These are phyloP conservation scores for Tachycineta bicolor DNA, from an alignment of 2,113 vertebrate species.

Conservation along the genomic window DNA sequence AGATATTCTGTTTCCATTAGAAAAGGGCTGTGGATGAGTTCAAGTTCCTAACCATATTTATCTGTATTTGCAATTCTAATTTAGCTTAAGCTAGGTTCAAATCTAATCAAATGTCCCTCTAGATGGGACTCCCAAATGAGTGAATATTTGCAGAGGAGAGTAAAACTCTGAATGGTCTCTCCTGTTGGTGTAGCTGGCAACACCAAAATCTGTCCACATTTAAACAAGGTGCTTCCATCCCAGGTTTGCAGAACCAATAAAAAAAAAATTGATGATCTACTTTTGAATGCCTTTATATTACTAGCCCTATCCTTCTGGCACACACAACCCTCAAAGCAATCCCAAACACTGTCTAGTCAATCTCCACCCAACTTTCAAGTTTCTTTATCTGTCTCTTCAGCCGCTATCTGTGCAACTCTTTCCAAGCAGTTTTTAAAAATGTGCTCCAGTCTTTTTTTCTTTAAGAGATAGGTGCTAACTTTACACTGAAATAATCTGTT, in stretches of 20 bases:
- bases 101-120: not conserved
- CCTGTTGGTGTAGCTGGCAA: not conserved
- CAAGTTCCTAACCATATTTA: not conserved
- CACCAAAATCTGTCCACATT: not conserved
- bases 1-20: not conserved
- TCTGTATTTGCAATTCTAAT: not conserved
- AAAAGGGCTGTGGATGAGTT: not conserved
- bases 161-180: not conserved
- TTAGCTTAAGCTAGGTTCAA: not conserved
- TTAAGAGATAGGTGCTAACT: not conserved
- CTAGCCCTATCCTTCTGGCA: not conserved
- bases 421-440: not conserved
- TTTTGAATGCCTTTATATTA: not conserved
- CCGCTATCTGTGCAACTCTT: not conserved
- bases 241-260: not conserved
- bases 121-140: not conserved
- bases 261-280: not conserved
- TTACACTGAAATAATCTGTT: not conserved
- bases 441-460: accelerated
- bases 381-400: not conserved
- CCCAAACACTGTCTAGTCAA: not conserved
- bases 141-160: not conserved
- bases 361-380: not conserved
- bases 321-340: not conserved
- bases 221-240: not conserved